Conservation (phyloP, 37 sponge, comb jelly and placozoan genomes). For the Spongia lamella region DNA sequence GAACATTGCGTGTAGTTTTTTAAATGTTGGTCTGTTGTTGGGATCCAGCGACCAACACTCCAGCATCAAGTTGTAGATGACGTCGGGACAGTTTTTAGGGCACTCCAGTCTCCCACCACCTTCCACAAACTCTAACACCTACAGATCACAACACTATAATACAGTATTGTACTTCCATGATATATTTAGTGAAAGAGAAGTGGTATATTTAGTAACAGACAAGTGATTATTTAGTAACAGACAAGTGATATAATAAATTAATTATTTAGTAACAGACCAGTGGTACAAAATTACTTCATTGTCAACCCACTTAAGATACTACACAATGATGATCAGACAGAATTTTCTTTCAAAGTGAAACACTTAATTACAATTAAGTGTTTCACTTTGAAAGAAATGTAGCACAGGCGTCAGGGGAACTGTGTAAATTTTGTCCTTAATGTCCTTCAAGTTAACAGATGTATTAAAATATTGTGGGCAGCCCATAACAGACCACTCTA, state of each 20-base stretch:
- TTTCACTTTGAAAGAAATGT: too few relatives aligned
- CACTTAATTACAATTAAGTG: too few relatives aligned
- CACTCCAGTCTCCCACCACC: constrained; percentile 59
- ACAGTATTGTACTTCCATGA: neutral
- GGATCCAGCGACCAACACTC: constrained; percentile 91
- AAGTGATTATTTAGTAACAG: neutral
- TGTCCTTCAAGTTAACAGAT: neutral
- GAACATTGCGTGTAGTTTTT: constrained; percentile 62
- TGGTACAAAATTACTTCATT: too few relatives aligned
- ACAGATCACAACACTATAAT: neutral
- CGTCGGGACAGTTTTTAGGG: constrained; percentile 70
- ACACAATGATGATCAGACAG: too few relatives aligned
- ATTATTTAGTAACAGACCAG: too few relatives aligned
- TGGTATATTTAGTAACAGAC: neutral
- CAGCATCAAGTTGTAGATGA: constrained; percentile 78
- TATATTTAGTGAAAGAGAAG: neutral
- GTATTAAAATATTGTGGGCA: too few relatives aligned
- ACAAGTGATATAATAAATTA: neutral
- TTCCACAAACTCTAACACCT: constrained; percentile 85
- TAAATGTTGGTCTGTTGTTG: constrained; percentile 73
- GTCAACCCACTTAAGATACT: too few relatives aligned
- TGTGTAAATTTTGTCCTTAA: too few relatives aligned
- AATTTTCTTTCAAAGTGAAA: too few relatives aligned
- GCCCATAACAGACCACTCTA: too few relatives aligned
- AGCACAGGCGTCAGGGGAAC: too few relatives aligned